Evolutionary conservation across 2,113 vertebrate species (phyloP).

Genomic region (Terrapene triunguis): DNA sequence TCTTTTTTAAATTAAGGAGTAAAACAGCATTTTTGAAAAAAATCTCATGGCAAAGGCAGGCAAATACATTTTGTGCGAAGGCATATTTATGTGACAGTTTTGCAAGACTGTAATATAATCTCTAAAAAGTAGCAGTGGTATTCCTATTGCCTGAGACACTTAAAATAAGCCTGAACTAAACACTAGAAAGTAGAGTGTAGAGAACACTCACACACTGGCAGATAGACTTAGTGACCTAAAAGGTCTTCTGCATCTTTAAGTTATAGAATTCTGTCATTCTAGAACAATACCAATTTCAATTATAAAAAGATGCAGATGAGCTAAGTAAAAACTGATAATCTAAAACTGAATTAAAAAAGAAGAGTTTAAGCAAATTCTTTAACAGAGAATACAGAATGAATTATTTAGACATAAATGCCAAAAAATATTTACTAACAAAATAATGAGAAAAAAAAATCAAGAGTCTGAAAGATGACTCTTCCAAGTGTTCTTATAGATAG

Average conservation of each 20-base stretch:
- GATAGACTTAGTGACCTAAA: not conserved
- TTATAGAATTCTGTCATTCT: constrained; percentile 28
- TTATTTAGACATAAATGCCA: constrained; percentile 35
- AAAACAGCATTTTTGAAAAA: not conserved
- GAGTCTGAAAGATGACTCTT: not conserved
- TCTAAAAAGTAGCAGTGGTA: not conserved
- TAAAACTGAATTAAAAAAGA: not conserved
- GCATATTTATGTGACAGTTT: not conserved
- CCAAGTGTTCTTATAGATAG: not conserved
- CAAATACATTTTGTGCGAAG: not conserved
- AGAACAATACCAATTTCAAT: not conserved
- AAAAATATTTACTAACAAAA: not conserved
- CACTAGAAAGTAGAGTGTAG: not conserved
- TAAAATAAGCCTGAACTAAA: not conserved
- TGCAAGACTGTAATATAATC: not conserved
- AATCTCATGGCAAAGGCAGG: not conserved
- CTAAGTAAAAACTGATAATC: not conserved
- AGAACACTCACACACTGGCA: not conserved
- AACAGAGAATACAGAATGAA: not conserved
- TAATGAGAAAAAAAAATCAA: not conserved
- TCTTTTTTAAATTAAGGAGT: not conserved
- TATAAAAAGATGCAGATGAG: not conserved
- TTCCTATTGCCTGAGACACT: not conserved
- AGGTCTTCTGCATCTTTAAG: not conserved
- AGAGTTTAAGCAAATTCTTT: not conserved